Conservation (phyloP, 2,113 vertebrate genomes). For the Epinephelus moara region DNA sequence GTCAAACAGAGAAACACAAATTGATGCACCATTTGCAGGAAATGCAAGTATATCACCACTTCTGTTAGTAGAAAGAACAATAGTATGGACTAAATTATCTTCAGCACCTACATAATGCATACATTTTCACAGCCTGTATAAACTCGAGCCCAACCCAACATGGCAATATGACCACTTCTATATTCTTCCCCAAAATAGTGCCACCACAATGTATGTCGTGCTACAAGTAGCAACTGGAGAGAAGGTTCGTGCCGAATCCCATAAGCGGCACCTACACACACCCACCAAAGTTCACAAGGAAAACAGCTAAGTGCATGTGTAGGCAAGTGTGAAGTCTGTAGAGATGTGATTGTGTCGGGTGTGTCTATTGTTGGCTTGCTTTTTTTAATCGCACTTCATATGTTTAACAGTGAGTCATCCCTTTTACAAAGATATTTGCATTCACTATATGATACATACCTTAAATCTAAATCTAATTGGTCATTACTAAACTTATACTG, state of each 20-base stretch:
- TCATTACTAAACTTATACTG: not conserved
- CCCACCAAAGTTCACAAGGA: constrained; percentile 64
- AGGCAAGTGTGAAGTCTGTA: constrained; percentile 67
- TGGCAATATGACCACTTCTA: not conserved
- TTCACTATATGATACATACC: not conserved
- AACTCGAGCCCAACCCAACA: not conserved
- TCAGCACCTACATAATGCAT: not conserved
- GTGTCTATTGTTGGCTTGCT: constrained; percentile 44
- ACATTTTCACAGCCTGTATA: not conserved
- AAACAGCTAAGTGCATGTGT: constrained; percentile 59
- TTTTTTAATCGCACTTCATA: constrained; percentile 2
- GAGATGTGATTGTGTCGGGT: constrained; percentile 30
- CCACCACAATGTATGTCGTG: not conserved
- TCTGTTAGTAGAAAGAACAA: not conserved
- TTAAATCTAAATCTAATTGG: not conserved
- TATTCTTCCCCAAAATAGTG: not conserved
- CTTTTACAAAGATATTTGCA: not conserved
- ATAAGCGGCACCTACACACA: constrained; percentile 60
- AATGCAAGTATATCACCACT: too few species aligned
- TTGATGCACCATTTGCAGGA: too few species aligned
- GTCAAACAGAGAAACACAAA: too few species aligned
- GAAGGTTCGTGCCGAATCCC: constrained; percentile 37
- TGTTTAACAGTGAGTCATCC: not conserved
- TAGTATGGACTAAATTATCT: not conserved
- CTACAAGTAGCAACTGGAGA: constrained; percentile 44